Base-by-base conservation (phyloP, 2,888 invertebrate species). In the Chrysomela aeneicollis region DNA sequence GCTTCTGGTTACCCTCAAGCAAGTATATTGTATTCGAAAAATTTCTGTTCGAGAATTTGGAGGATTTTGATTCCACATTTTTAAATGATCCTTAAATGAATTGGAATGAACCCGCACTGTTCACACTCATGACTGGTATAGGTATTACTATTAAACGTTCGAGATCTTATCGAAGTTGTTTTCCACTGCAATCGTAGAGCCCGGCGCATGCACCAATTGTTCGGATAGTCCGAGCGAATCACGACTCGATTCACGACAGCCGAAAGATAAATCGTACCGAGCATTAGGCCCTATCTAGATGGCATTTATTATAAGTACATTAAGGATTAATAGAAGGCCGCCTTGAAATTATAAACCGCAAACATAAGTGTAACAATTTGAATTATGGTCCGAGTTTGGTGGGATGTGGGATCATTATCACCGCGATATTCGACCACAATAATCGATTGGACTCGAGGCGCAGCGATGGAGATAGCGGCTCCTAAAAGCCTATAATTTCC, bases 401-500 rank as follows among this genome's bases (percentile, higher is more conserved):
- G 79, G 73, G 69, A 60, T 52, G 42, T 54, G 74, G 77, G 77
- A 77, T 78, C 76, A 78, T 79, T 79, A 80, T 78, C 79, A 77
- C 77, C 74, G 63, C 55, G 77, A 80, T 80, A 79, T 78, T 78
- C 78, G 77, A 79, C 74, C 72, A 78, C 73, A 78, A 79, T 82
- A 82, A 82, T 82, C 82, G 82, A 82, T 82, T 80, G 81, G 77
- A 77, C 81, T 80, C 72, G 79, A 76, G 81, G 81, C 81, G 72
- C 78, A 72, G 60, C 78, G 79, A 80, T 66, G 62, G 53, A 62
- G 66, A 82, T 82, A 82, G 82, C 82, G 82, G 82, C 81, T 77
- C 78, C 78, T 79, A 80, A 82, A 81, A 82, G 82, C 82, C 82
- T 82, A 81, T 82, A 82, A 82, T 82, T 82, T 82, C 78, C 75